Conservation (phyloP, 2,888 invertebrate genomes). For the Euclidia mi region DNA sequence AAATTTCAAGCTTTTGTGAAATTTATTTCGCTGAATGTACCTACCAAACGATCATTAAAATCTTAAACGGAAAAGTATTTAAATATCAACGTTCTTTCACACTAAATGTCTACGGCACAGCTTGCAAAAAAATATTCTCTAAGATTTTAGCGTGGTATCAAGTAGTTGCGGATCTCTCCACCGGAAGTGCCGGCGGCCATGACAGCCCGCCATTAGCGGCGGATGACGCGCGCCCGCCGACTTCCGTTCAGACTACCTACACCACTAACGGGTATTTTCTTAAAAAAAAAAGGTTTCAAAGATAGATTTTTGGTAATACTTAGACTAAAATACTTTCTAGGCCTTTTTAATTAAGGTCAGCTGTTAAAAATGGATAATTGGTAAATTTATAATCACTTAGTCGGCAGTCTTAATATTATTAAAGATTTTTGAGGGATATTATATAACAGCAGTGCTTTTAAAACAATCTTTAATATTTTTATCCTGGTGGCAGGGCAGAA, state of each 20-base stretch:
- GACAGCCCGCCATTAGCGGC: conserved; percentile 68
- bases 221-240: conserved; percentile 54
- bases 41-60: too few relatives aligned
- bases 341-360: too few relatives aligned
- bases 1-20: too few relatives aligned
- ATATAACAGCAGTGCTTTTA: too few relatives aligned
- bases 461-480: too few relatives aligned
- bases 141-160: conserved; percentile 60
- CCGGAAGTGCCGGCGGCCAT: conserved; percentile 64
- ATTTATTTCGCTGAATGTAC: too few relatives aligned
- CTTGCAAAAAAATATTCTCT: conserved; percentile 36
- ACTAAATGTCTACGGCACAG: conserved; percentile 7
- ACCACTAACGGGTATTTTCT: conserved; percentile 43
- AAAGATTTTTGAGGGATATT: too few relatives aligned
- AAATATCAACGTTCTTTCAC: background rate
- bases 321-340: background rate
- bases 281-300: conserved; percentile 28
- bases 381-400: too few relatives aligned
- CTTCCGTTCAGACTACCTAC: conserved; percentile 59
- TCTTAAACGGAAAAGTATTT: too few relatives aligned
- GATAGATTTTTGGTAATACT: conserved; percentile 6
- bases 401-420: too few relatives aligned
- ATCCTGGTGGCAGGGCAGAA: too few relatives aligned
- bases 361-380: too few relatives aligned
- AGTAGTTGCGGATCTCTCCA: conserved; percentile 61